Evolutionary conservation across 1,140 invertebrate species (phyloP), one percentile per base, ranked within the genome.

Genomic region (Aporrectodea caliginosa): DNA sequence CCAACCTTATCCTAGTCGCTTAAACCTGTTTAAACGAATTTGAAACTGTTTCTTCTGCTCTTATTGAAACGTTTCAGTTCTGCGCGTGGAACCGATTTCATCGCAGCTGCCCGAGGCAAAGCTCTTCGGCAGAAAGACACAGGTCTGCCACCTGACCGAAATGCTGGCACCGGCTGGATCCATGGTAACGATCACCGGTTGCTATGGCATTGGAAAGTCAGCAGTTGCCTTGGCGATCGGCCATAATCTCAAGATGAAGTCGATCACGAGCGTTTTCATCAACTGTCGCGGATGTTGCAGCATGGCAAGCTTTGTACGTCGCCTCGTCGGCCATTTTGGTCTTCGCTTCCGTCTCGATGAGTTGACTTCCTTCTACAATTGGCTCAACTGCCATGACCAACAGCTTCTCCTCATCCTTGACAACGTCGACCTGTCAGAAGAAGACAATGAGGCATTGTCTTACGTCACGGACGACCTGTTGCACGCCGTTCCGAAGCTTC

Each of bases 321-420:
- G 71, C 0, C 16, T 79, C 29, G 34, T 30, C 31, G 16, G 27
- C 30, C 14, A 29, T 22, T 79, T 79, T 71, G 35, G 58, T 31
- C 73, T 79, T 32, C 71, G 58, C n/a, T 75, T 79, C 27, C 16
- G 33, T 0, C 22, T 31, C 31, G 35, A 35, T 16, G 78, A 79
- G 14, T 14, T 79, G 22, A 34, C 29, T 34, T 74, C 1, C 27
- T 32, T 79, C 35, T 79, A 75, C 35, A 79, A 75, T 70, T 79
- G 78, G 78, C 29, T 79, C 32, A 79, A 79, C 73, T 75, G 78
- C 30, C 71, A 75, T 30, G 78, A 79, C n/a, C 78, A 79, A 35
- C 32, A 68, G 14, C 27, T 79, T n/a, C 70, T 79, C n/a, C 35
- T 79, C 78, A 34, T 79, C 1, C 34, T 79, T 33, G 78, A 79